phyloP scores from a whole-genome alignment of 2,888 invertebrate species.

The Blastobasis lacticolella region DNA sequence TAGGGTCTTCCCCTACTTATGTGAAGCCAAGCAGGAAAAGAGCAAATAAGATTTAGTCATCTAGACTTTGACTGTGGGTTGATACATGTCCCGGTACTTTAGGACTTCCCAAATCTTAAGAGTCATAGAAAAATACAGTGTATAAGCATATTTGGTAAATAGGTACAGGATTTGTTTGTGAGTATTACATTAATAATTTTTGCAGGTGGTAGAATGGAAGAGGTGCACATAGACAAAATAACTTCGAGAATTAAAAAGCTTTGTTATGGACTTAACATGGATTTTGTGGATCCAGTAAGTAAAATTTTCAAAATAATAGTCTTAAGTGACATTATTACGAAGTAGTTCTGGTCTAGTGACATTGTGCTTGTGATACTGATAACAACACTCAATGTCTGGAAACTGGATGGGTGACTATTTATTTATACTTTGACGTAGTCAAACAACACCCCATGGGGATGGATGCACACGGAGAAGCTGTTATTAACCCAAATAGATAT shows the following conservation, averaged over 20 bases:
- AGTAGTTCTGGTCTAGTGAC: not conserved
- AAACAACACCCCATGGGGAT: too few species aligned
- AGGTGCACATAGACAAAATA: constrained; percentile 97
- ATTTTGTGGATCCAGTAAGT: constrained; percentile 96
- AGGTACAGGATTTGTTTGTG: not conserved
- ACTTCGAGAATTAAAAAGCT: constrained; percentile 96
- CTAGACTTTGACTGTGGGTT: not conserved
- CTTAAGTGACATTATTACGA: not conserved
- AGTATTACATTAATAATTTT: constrained; percentile 3
- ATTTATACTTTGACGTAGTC: too few species aligned
- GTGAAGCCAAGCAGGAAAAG: not conserved
- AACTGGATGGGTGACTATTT: too few species aligned
- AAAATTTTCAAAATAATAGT: not conserved
- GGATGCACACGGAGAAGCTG: too few species aligned
- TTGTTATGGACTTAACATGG: constrained; percentile 96
- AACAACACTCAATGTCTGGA: too few species aligned
- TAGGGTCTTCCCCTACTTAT: not conserved
- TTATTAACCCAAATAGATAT: too few species aligned
- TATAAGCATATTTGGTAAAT: not conserved
- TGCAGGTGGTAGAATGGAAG: constrained; percentile 90
- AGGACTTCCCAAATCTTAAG: not conserved
- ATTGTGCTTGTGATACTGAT: too few species aligned
- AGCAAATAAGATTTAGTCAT: not conserved
- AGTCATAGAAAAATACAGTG: too few species aligned
- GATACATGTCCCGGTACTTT: not conserved